phyloP scores from a whole-genome alignment of 2,888 invertebrate genomes.

The Morpho helenor region DNA sequence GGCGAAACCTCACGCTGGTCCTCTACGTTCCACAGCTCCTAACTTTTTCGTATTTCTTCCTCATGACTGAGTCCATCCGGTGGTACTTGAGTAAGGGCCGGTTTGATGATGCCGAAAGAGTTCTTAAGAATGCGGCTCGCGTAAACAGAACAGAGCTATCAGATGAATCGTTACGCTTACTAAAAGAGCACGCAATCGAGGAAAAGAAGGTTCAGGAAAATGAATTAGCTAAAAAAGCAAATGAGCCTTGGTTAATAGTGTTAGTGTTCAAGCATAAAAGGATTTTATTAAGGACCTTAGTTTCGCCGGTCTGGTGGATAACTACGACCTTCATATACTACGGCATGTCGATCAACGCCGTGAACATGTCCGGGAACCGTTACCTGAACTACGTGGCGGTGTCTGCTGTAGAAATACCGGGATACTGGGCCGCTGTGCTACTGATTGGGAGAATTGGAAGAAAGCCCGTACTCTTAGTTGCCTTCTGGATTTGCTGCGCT shows the following conservation, averaged over 20 bases:
- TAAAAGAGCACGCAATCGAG: slow-evolving; percentile 40
- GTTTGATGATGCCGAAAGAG: slow-evolving; percentile 80
- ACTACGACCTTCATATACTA: slow-evolving; percentile 86
- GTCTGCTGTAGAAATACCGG: slow-evolving; percentile 83
- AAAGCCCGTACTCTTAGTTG: slow-evolving; percentile 65
- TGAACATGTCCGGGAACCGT: slow-evolving; percentile 82
- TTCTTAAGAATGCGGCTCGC: slow-evolving; percentile 80
- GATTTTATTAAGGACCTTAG: slow-evolving; percentile 59
- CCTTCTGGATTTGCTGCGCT: slow-evolving; percentile 28
- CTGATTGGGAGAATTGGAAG: slow-evolving; percentile 82
- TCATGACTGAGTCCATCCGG: slow-evolving; percentile 84
- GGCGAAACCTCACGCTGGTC: slow-evolving; percentile 82
- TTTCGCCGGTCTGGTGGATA: slow-evolving; percentile 84
- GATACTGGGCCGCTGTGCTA: slow-evolving; percentile 82
- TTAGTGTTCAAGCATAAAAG: slow-evolving; percentile 47
- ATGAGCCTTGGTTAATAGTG: slow-evolving; percentile 53
- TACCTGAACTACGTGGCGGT: slow-evolving; percentile 83
- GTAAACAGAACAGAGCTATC: slow-evolving; percentile 71
- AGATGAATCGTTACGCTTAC: slow-evolving; percentile 42
- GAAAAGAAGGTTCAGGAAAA: slow-evolving; percentile 36
- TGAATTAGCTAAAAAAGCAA: slow-evolving; percentile 31
- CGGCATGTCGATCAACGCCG: slow-evolving; percentile 84
- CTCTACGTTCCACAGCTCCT: slow-evolving; percentile 84
- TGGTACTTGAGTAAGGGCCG: slow-evolving; percentile 87
- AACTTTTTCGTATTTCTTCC: slow-evolving; percentile 82